Conservation (phyloP, 2,797 vertebrate species). For the Sebastes vulpes region DNA sequence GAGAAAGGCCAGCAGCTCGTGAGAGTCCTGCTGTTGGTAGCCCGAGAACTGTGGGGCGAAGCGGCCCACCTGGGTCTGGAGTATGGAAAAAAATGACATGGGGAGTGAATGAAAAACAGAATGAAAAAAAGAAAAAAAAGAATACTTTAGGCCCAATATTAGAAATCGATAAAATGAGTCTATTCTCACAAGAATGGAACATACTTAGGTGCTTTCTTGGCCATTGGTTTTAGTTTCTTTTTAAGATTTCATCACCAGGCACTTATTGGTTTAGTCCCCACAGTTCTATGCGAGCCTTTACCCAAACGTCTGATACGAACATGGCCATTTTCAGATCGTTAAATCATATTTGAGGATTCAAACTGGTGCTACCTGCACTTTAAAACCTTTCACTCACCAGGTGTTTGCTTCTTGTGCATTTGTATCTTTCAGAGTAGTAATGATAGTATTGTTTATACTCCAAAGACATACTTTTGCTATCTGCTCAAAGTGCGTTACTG, state of each 20-base stretch:
- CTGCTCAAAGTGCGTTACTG: not conserved
- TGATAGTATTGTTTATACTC: not conserved
- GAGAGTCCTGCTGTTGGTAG: conserved; percentile 99
- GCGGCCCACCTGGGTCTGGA: conserved; percentile 95
- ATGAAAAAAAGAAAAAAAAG: not conserved
- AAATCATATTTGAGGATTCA: not conserved
- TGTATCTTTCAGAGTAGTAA: not conserved
- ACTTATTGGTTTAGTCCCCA: not conserved
- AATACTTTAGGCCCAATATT: not conserved
- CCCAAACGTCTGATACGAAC: not conserved
- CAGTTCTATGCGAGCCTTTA: not conserved
- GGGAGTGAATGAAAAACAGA: not conserved
- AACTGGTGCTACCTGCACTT: not conserved
- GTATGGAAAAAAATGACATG: not conserved
- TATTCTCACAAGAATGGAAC: not conserved
- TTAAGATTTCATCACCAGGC: not conserved
- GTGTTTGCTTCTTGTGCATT: not conserved
- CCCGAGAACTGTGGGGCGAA: conserved; percentile 99
- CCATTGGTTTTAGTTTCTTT: not conserved
- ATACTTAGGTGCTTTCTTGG: not conserved
- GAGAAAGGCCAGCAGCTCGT: conserved; percentile 97
- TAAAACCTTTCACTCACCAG: not conserved
- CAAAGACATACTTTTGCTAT: not conserved
- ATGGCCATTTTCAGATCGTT: not conserved
- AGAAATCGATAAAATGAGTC: not conserved